phyloP scores from a whole-genome alignment of 2,113 vertebrate species.

The Tinamus guttatus region DNA sequence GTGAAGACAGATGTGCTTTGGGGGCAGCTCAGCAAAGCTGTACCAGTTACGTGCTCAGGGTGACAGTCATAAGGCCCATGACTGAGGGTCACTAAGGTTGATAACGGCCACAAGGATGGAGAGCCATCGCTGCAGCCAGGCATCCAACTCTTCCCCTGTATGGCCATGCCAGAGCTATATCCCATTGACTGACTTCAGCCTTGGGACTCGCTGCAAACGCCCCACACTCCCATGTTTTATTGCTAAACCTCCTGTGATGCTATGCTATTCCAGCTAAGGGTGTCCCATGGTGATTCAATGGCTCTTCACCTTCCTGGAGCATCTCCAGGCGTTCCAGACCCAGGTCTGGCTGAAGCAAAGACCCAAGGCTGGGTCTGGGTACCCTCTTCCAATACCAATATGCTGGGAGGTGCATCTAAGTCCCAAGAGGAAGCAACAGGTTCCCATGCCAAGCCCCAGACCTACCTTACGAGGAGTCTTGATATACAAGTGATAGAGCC shows the following conservation, averaged over 20 bases:
- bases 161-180: not conserved
- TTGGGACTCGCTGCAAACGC: not conserved
- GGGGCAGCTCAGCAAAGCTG: not conserved
- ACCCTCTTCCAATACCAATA: not conserved
- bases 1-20: not conserved
- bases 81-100: too few relatives aligned
- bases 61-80: not conserved
- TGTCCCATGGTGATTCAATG: too few relatives aligned
- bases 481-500: conserved; percentile 98
- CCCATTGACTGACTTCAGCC: not conserved
- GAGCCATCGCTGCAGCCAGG: too few relatives aligned
- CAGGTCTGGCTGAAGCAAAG: not conserved
- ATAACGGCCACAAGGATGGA: not conserved
- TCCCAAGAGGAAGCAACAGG: fast-evolving
- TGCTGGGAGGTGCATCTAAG: not conserved
- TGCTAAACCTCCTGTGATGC: not conserved
- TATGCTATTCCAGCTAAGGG: not conserved
- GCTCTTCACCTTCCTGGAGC: not conserved
- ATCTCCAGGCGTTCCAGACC: not conserved
- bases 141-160: not conserved
- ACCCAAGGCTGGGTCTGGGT: not conserved
- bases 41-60: not conserved
- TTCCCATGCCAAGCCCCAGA: fast-evolving
- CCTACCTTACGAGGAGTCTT: conserved; percentile 95
- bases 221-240: not conserved